Evolutionary conservation across 2,113 vertebrate genomes (phyloP).

Genomic region (Rhynchomys soricoides): DNA sequence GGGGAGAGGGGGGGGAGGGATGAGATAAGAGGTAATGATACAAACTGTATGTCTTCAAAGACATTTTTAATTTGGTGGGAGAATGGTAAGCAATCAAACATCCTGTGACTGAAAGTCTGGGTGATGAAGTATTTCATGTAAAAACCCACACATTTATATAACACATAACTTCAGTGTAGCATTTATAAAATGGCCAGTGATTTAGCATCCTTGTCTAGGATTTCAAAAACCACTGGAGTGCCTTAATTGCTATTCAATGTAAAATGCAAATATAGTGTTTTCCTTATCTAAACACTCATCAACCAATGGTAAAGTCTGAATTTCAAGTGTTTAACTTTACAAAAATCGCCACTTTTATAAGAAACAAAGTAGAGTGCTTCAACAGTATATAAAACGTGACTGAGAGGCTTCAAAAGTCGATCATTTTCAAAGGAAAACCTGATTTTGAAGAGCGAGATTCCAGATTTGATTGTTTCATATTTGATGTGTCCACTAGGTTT

Average conservation of each 20-base stretch:
- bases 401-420: background rate
- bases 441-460: background rate
- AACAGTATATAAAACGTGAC: conserved; percentile 17
- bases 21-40: background rate
- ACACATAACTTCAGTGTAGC: conserved; percentile 6
- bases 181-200: conserved; percentile 19
- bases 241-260: background rate
- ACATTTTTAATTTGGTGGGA: conserved; percentile 8
- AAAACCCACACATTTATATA: conserved; percentile 18
- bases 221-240: conserved; percentile 37
- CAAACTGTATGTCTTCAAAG: conserved; percentile 38
- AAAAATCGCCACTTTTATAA: conserved; percentile 65
- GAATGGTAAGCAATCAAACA: conserved; percentile 25
- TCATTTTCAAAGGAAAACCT: conserved; percentile 43
- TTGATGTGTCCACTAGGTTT: background rate
- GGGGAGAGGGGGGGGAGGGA: fast-evolving
- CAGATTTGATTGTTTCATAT: background rate
- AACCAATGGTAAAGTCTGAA: conserved; percentile 44
- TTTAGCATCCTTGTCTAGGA: conserved; percentile 18
- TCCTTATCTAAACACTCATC: conserved; percentile 39
- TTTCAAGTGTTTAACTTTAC: conserved; percentile 46
- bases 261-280: conserved; percentile 14
- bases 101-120: conserved; percentile 25
- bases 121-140: background rate
- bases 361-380: conserved; percentile 48